Conservation (phyloP, 1,140 invertebrate genomes). For the Chrysoperla carnea region DNA sequence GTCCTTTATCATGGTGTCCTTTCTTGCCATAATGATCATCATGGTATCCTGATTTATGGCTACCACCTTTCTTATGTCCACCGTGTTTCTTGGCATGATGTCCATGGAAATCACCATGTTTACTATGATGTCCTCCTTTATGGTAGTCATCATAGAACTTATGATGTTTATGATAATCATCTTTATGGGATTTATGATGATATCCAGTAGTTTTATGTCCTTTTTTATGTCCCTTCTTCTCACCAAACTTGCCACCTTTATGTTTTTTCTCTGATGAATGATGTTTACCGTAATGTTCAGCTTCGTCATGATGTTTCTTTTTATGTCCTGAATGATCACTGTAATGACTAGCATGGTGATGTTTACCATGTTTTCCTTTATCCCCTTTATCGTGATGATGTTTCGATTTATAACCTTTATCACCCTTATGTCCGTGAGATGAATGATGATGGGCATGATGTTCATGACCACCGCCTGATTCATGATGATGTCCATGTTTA, state of each 20-base stretch:
- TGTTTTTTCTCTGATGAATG: slow-evolving; percentile 56
- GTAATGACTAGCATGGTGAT: slow-evolving; percentile 49
- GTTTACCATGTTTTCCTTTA: slow-evolving; percentile 52
- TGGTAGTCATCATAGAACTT: slow-evolving; percentile 69
- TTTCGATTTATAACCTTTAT: slow-evolving; percentile 45
- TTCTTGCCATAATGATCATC: slow-evolving; percentile 56
- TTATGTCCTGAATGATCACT: slow-evolving; percentile 54
- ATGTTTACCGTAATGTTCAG: slow-evolving; percentile 44
- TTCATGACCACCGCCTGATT: slow-evolving; percentile 41
- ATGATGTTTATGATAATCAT: slow-evolving; percentile 68
- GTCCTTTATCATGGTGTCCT: slow-evolving; percentile 49
- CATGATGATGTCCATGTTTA: slow-evolving; percentile 32
- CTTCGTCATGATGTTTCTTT: slow-evolving; percentile 56
- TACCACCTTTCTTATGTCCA: slow-evolving; percentile 48
- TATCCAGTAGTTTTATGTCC: slow-evolving; percentile 55
- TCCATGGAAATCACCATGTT: slow-evolving; percentile 47
- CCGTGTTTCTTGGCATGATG: slow-evolving; percentile 50
- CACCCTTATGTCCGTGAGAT: slow-evolving; percentile 41
- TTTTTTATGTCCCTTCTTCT: slow-evolving; percentile 65
- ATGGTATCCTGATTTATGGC: slow-evolving; percentile 48
- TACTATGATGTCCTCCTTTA: slow-evolving; percentile 44
- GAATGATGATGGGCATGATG: slow-evolving; percentile 41
- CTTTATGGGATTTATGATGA: slow-evolving; percentile 62
- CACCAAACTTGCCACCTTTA: slow-evolving; percentile 52
- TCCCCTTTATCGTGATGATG: slow-evolving; percentile 49